phyloP scores from a whole-genome alignment of 2,888 invertebrate genomes.

The Lottia scabra region DNA sequence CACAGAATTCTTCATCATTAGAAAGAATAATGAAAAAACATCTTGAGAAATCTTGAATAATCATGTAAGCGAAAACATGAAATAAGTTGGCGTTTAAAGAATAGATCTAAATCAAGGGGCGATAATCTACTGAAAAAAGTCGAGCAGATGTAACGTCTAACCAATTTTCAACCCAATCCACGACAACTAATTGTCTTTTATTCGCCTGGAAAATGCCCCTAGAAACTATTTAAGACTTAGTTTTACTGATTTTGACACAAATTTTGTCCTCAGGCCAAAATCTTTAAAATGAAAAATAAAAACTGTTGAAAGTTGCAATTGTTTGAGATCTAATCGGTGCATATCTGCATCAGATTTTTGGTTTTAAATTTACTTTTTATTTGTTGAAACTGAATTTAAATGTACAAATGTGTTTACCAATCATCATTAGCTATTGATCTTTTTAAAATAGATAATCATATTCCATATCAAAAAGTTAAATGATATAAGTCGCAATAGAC shows the following conservation, averaged over 20 bases:
- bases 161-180: background rate
- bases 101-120: background rate
- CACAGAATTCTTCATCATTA: background rate
- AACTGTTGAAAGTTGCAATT: too few species aligned
- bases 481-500: too few species aligned
- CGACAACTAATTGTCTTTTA: background rate
- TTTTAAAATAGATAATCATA: too few species aligned
- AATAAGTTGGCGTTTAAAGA: background rate
- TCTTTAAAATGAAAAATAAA: too few species aligned
- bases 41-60: background rate
- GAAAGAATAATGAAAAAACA: slow-evolving; percentile 3
- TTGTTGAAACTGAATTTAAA: too few species aligned
- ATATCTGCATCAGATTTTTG: too few species aligned
- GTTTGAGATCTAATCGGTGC: too few species aligned
- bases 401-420: too few species aligned
- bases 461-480: too few species aligned
- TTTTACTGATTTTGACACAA: background rate
- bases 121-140: background rate
- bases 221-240: background rate
- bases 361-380: too few species aligned
- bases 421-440: too few species aligned
- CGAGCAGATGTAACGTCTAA: background rate
- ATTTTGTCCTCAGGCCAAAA: background rate
- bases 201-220: background rate
- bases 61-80: background rate